Percentiles rank a stretch among this genome's conserved stretches.
These are phyloP conservation scores for Pterostichus niger DNA, from an alignment of 2,888 invertebrate genomes.

Conservation along the genomic window DNA sequence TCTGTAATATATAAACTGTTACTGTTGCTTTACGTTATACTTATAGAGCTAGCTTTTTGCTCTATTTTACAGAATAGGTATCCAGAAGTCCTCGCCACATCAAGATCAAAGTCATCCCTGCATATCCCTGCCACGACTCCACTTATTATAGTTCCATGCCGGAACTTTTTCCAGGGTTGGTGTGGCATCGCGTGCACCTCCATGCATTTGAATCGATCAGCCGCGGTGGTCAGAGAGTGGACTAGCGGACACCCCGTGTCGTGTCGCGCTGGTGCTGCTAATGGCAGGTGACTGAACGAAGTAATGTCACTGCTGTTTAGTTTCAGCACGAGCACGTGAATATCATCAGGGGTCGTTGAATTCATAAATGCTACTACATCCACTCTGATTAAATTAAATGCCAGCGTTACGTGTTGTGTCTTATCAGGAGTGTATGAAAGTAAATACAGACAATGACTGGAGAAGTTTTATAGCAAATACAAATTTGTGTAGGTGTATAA, in stretches of 20 bases:
- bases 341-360: constrained; percentile 24
- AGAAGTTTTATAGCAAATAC: background rate
- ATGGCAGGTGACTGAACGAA: constrained; percentile 41
- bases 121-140: background rate
- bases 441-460: background rate
- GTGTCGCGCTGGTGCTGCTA: background rate
- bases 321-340: constrained; percentile 11
- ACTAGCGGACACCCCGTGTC: background rate
- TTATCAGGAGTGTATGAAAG: background rate
- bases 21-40: no score
- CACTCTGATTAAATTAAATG: constrained; percentile 30
- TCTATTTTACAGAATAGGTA: no score
- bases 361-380: constrained; percentile 13
- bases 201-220: constrained; percentile 46
- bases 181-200: constrained; percentile 21
- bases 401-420: background rate
- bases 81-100: no score
- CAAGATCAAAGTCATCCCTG: no score
- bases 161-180: constrained; percentile 3
- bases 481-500: no score
- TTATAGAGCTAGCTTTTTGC: no score
- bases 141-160: background rate
- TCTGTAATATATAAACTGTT: no score
- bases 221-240: background rate
- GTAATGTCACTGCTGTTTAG: constrained; percentile 26